Conservation (phyloP, 2,113 vertebrate genomes). For the Ciconia stormi region DNA sequence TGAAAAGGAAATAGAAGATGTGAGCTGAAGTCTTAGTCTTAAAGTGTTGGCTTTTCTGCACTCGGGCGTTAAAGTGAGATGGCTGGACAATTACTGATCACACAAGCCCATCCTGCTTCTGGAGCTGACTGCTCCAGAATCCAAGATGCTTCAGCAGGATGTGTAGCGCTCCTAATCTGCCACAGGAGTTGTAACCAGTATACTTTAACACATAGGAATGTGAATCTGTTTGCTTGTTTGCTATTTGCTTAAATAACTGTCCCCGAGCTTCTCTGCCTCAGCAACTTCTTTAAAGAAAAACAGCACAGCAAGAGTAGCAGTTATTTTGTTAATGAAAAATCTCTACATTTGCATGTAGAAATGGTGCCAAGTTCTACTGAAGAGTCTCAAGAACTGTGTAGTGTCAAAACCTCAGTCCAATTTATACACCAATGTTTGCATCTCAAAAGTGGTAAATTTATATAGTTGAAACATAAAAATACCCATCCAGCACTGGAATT, state of each 20-base stretch:
- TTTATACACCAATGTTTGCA: not conserved
- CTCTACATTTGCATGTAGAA: not conserved
- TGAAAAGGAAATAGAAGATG: not conserved
- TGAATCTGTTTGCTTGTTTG: not conserved
- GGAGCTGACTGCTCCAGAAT: not conserved
- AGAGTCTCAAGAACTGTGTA: not conserved
- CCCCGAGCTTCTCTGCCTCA: not conserved
- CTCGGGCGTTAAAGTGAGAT: not conserved
- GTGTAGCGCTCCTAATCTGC: not conserved
- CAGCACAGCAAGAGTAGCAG: not conserved
- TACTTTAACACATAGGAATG: fast-evolving
- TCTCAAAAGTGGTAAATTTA: not conserved
- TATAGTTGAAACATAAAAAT: not conserved
- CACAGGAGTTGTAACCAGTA: fast-evolving
- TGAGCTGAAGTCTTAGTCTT: not conserved
- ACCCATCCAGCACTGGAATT: not conserved
- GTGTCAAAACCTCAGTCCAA: not conserved
- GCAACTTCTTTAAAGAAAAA: not conserved
- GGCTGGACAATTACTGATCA: not conserved
- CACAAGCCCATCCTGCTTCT: not conserved
- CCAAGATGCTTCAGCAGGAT: not conserved
- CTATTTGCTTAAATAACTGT: not conserved
- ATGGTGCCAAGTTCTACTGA: not conserved
- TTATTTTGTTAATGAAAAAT: not conserved
- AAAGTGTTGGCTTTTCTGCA: not conserved